Percentiles rank a stretch among this genome's conserved stretches.
Conservation (phyloP, 1,140 invertebrate species). For the Tetragonula clypearis region DNA sequence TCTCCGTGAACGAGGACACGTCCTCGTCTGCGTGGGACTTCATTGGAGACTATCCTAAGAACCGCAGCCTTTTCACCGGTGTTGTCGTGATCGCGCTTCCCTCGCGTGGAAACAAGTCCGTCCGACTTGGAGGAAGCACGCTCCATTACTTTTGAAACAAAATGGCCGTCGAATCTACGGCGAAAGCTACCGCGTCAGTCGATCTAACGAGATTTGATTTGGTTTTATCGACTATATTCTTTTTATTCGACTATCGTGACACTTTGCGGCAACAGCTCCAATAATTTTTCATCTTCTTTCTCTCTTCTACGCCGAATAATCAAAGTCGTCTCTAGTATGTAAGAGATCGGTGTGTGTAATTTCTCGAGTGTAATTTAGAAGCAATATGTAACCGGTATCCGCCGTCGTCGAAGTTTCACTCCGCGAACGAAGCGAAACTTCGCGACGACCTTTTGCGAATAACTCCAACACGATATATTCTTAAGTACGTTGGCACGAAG, state of each 20-base stretch:
- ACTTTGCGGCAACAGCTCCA: no score
- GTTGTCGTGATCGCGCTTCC: not conserved
- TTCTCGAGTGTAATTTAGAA: not conserved
- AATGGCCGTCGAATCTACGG: not conserved
- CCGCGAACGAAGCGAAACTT: not conserved
- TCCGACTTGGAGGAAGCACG: not conserved
- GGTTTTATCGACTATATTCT: no score
- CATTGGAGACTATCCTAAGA: slow-evolving; percentile 20
- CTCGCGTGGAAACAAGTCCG: no score
- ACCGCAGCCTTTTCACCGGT: slow-evolving; percentile 10
- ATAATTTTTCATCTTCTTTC: not conserved
- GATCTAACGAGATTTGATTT: no score
- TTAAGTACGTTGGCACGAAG: not conserved
- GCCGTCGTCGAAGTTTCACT: not conserved
- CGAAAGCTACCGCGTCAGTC: not conserved
- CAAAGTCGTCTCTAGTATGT: not conserved
- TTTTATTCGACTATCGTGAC: no score
- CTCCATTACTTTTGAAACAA: not conserved
- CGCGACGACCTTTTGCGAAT: not conserved
- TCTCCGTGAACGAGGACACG: not conserved
- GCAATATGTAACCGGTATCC: not conserved
- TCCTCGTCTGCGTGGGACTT: not conserved
- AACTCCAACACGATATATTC: not conserved
- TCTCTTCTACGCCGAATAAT: not conserved
- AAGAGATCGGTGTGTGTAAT: not conserved